Percentiles rank a stretch among this genome's conserved stretches.
phyloP scores from a whole-genome alignment of 2,888 invertebrate species.

The Melolontha melolontha region DNA sequence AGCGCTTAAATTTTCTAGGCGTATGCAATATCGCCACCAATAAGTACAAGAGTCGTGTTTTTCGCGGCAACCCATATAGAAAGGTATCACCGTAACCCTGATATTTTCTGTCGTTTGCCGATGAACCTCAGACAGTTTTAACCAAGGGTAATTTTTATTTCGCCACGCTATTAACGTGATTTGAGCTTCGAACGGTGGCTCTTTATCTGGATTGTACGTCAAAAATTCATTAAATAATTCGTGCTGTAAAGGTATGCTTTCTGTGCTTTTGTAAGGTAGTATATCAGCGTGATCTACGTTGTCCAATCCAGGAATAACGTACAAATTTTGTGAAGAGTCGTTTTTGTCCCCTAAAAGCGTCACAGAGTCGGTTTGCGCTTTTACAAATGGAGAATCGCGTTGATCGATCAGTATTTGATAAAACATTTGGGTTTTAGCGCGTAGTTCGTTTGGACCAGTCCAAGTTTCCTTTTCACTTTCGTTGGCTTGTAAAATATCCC shows the following conservation, averaged over 20 bases:
- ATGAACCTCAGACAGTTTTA: too few relatives aligned
- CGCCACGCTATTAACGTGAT: background rate
- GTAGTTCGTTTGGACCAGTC: slow-evolving; percentile 84
- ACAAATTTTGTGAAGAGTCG: slow-evolving; percentile 94
- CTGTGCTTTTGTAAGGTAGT: slow-evolving; percentile 91
- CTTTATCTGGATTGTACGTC: slow-evolving; percentile 80
- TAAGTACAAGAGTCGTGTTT: too few relatives aligned
- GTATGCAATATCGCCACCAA: too few relatives aligned
- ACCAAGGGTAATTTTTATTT: too few relatives aligned
- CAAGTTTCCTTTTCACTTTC: slow-evolving; percentile 60
- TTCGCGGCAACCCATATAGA: too few relatives aligned
- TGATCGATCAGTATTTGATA: slow-evolving; percentile 98
- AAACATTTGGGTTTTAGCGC: slow-evolving; percentile 92
- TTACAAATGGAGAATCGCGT: slow-evolving; percentile 96
- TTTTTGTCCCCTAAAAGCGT: slow-evolving; percentile 96
- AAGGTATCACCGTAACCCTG: too few relatives aligned
- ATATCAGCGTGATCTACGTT: slow-evolving; percentile 99
- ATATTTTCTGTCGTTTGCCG: too few relatives aligned
- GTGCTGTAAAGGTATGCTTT: slow-evolving; percentile 91
- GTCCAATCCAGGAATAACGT: slow-evolving; percentile 97
- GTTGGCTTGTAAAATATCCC: slow-evolving; percentile 77
- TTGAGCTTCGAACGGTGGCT: slow-evolving; percentile 65
- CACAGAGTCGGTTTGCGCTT: slow-evolving; percentile 98
- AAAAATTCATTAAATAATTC: slow-evolving; percentile 97
- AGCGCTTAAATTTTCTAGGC: too few relatives aligned